phyloP scores from a whole-genome alignment of 53 echinoderm and acorn worm species.

The Apostichopus leukothele region DNA sequence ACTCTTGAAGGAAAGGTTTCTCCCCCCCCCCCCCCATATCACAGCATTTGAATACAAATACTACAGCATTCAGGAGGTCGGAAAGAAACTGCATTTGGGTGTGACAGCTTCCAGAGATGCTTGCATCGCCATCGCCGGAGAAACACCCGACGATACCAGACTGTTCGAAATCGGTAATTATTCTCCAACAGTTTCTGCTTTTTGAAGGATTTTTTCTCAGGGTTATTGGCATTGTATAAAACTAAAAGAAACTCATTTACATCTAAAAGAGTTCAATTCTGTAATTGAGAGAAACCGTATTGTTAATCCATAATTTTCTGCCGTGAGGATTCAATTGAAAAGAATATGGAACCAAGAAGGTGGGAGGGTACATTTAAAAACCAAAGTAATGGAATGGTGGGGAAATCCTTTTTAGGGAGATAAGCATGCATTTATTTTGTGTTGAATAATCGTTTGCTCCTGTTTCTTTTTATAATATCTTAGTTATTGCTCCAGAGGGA shows the following conservation, averaged over 20 bases:
- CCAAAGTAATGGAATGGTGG: neutral
- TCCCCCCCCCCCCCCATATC: neutral
- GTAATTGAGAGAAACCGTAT: too few relatives aligned
- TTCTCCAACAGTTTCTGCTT: neutral
- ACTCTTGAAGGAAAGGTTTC: neutral
- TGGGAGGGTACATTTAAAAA: too few relatives aligned
- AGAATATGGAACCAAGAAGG: too few relatives aligned
- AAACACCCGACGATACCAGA: slow-evolving; percentile 16
- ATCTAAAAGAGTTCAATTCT: too few relatives aligned
- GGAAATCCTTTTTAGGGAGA: neutral
- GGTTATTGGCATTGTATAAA: too few relatives aligned
- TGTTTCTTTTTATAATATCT: neutral
- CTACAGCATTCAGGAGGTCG: neutral
- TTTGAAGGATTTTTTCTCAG: too few relatives aligned
- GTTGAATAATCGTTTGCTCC: neutral
- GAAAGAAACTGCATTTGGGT: slow-evolving; percentile 16
- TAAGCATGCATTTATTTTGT: neutral
- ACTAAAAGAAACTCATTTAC: too few relatives aligned
- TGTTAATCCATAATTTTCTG: too few relatives aligned
- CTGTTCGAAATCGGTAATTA: slow-evolving; percentile 34
- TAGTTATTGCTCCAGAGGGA: slow-evolving; percentile 18
- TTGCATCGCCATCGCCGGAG: slow-evolving; percentile 24
- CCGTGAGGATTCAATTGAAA: too few relatives aligned
- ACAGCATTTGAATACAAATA: slow-evolving; percentile 37
- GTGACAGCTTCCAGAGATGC: slow-evolving; percentile 6